A percentile compares a stretch with the other conserved stretches of the same genome.
phyloP scores from a whole-genome alignment of 2,797 vertebrate species.

The Trachops cirrhosus region DNA sequence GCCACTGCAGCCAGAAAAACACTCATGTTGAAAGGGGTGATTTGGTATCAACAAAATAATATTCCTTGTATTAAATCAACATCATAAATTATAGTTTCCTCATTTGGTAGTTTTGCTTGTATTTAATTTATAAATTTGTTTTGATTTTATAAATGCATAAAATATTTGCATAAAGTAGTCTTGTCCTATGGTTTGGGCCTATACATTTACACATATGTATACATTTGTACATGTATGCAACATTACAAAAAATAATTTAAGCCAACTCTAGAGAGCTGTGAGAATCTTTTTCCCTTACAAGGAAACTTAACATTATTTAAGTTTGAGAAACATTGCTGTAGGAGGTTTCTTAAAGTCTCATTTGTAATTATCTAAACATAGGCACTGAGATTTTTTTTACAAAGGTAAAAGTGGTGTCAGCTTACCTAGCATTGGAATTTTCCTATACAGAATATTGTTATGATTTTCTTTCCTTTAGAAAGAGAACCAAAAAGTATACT shows the following conservation, averaged over 20 bases:
- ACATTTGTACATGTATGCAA: background rate
- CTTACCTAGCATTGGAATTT: conserved; percentile 30
- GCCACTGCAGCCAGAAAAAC: background rate
- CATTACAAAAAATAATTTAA: conserved; percentile 16
- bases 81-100: conserved; percentile 14
- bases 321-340: background rate
- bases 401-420: conserved; percentile 18
- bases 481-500: background rate
- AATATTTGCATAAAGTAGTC: background rate
- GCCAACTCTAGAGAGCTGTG: background rate
- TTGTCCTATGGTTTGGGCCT: background rate
- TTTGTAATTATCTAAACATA: conserved; percentile 8
- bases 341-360: conserved; percentile 17
- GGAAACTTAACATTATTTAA: conserved; percentile 30
- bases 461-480: conserved; percentile 44
- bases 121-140: conserved; percentile 33
- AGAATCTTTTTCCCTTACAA: conserved; percentile 27
- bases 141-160: conserved; percentile 36
- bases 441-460: conserved; percentile 10
- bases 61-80: conserved; percentile 38
- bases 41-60: background rate
- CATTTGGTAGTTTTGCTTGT: conserved; percentile 43
- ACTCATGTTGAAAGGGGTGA: background rate
- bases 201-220: background rate
- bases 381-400: background rate